Evolutionary conservation across 2,113 vertebrate genomes (phyloP).

Genomic region (Podarcis muralis): DNA sequence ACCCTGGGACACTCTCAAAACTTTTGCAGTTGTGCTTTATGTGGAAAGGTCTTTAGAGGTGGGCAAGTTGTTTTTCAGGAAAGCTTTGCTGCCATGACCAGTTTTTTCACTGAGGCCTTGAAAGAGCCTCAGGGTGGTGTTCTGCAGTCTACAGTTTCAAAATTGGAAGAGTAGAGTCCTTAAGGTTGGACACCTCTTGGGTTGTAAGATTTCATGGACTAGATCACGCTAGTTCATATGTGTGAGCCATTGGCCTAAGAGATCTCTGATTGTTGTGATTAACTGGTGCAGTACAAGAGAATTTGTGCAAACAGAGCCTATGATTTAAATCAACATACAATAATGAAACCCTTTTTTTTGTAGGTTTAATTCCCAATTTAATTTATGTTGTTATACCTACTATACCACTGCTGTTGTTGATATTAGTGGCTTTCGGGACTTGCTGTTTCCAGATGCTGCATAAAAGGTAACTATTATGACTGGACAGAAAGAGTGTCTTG

Average conservation of each 20-base stretch:
- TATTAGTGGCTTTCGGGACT: slow-evolving; percentile 93
- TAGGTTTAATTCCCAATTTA: slow-evolving; percentile 90
- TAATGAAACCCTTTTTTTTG: slow-evolving; percentile 51
- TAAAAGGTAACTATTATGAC: slow-evolving; percentile 80
- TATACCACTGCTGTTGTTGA: slow-evolving; percentile 93
- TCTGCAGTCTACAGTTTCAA: neutral
- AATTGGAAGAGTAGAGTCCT: neutral
- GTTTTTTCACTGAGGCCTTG: neutral
- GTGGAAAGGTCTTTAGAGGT: neutral
- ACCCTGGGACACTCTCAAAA: no score
- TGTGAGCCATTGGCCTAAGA: neutral
- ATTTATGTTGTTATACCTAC: slow-evolving; percentile 95
- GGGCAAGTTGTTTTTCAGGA: neutral
- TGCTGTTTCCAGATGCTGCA: slow-evolving; percentile 95
- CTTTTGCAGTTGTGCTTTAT: neutral
- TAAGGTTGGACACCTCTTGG: neutral
- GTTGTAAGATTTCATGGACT: neutral
- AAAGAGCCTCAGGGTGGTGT: neutral
- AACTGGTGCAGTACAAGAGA: neutral
- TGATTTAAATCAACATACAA: slow-evolving; percentile 21
- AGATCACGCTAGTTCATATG: neutral
- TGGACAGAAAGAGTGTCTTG: slow-evolving; percentile 7
- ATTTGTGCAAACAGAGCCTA: fast-evolving
- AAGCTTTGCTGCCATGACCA: no score
- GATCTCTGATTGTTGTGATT: neutral